Conservation (phyloP, 2,888 invertebrate species). For the Conops quadrifasciatus region DNA sequence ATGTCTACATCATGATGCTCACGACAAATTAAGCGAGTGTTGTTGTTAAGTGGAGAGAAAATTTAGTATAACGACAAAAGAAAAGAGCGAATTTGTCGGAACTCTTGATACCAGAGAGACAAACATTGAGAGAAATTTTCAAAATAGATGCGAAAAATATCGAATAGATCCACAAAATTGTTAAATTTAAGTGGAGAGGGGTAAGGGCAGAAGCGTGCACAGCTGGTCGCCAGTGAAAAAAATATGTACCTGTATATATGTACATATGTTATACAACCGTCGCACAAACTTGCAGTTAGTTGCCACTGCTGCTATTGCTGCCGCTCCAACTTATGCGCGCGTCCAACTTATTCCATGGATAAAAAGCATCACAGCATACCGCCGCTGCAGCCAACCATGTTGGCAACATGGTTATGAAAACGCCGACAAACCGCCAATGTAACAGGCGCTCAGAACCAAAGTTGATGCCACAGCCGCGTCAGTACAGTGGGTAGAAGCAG, state of each 20-base stretch:
- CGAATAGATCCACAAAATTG: neutral
- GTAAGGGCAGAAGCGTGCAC: neutral
- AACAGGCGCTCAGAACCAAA: slow-evolving; percentile 56
- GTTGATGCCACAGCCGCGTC: too few species aligned
- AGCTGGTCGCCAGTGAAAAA: slow-evolving; percentile 13
- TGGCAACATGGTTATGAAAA: slow-evolving; percentile 34
- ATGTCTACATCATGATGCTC: too few species aligned
- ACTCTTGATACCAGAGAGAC: too few species aligned
- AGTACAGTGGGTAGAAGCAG: too few species aligned
- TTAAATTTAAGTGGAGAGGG: neutral
- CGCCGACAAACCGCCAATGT: slow-evolving; percentile 63
- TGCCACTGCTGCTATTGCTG: slow-evolving; percentile 11
- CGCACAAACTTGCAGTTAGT: neutral
- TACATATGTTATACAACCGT: too few species aligned
- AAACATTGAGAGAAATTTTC: slow-evolving; percentile 30
- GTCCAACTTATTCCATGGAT: slow-evolving; percentile 18
- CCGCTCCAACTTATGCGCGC: neutral
- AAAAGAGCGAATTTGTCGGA: slow-evolving; percentile 21
- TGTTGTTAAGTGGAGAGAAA: neutral
- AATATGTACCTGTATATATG: too few species aligned
- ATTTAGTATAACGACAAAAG: neutral
- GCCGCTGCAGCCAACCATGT: slow-evolving; percentile 8
- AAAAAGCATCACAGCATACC: too few species aligned
- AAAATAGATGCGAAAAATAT: slow-evolving; percentile 43
- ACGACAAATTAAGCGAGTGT: too few species aligned